A percentile compares a stretch with the other conserved stretches of the same genome.
phyloP scores from a whole-genome alignment of 1,140 invertebrate genomes.

The Leptonema lineaticorne region DNA sequence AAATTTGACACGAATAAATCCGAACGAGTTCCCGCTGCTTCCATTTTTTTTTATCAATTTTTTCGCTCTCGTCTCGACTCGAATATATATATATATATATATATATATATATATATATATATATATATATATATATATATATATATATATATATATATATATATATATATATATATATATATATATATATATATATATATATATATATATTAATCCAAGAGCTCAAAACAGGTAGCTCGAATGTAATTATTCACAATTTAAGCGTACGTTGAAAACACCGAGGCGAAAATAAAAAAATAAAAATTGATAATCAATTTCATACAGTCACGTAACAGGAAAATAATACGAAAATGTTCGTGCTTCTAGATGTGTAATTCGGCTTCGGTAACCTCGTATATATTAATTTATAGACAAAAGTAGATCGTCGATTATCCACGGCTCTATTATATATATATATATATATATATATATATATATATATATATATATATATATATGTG shows the following conservation, averaged over 20 bases:
- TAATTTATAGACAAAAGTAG: slow-evolving; percentile 5
- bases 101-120: too few relatives aligned
- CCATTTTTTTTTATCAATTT: too few relatives aligned
- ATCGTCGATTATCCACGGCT: not conserved
- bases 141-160: too few relatives aligned
- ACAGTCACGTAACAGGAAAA: slow-evolving; percentile 16
- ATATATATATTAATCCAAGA: too few relatives aligned
- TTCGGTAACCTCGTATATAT: not conserved
- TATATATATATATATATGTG: too few relatives aligned
- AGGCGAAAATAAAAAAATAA: not conserved
- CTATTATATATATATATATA: not conserved
- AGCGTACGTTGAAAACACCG: not conserved
- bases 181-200: too few relatives aligned
- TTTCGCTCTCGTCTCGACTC: too few relatives aligned
- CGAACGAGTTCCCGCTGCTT: not conserved
- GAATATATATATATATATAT: too few relatives aligned
- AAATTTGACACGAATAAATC: slow-evolving; percentile 12
- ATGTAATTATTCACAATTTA: slow-evolving; percentile 9
- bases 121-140: too few relatives aligned
- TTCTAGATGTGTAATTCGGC: not conserved
- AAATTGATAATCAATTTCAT: slow-evolving; percentile 5
- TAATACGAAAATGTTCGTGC: slow-evolving; percentile 1
- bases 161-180: too few relatives aligned
- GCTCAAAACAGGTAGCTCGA: slow-evolving; percentile 7
- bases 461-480: too few relatives aligned